A percentile compares a stretch with the other conserved stretches of the same genome.
Evolutionary conservation across 1,140 invertebrate species (phyloP).

Genomic region (Drosophila takahashii): DNA sequence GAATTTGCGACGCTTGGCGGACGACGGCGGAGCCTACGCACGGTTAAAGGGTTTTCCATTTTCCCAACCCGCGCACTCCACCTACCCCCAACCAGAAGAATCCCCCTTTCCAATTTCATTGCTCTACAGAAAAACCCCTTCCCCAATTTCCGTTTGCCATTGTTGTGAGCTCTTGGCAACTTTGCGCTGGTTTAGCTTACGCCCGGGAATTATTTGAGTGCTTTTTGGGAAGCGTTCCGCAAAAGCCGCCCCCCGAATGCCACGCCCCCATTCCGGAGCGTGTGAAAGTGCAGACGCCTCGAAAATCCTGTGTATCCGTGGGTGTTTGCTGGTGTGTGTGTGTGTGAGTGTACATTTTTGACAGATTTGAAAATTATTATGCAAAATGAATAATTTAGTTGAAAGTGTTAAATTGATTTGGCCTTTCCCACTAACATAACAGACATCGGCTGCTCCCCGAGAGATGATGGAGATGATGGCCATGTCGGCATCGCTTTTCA

Average conservation of each 20-base stretch:
- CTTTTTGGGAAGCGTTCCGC: conserved; percentile 59
- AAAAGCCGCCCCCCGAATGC: neutral
- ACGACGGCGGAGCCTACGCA: conserved; percentile 61
- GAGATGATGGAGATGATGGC: conserved; percentile 67
- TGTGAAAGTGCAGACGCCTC: conserved; percentile 79
- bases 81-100: neutral
- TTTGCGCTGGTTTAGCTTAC: conserved; percentile 80
- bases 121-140: conserved; percentile 3
- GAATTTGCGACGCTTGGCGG: conserved; percentile 79
- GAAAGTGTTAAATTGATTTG: conserved; percentile 83
- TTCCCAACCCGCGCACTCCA: conserved; percentile 14
- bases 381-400: conserved; percentile 83
- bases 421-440: conserved; percentile 68
- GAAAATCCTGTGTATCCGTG: conserved; percentile 31
- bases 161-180: conserved; percentile 73
- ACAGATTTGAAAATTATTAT: conserved; percentile 83
- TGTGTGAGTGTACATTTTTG: conserved; percentile 64
- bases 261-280: conserved; percentile 47
- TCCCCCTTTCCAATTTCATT: neutral
- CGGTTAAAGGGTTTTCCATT: conserved; percentile 81
- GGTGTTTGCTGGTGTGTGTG: conserved; percentile 2
- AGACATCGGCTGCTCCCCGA: conserved; percentile 18
- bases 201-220: conserved; percentile 81
- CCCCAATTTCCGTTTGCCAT: conserved; percentile 52
- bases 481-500: conserved; percentile 39